phyloP scores from a whole-genome alignment of 1,140 invertebrate species.

The Holotrichia oblita region DNA sequence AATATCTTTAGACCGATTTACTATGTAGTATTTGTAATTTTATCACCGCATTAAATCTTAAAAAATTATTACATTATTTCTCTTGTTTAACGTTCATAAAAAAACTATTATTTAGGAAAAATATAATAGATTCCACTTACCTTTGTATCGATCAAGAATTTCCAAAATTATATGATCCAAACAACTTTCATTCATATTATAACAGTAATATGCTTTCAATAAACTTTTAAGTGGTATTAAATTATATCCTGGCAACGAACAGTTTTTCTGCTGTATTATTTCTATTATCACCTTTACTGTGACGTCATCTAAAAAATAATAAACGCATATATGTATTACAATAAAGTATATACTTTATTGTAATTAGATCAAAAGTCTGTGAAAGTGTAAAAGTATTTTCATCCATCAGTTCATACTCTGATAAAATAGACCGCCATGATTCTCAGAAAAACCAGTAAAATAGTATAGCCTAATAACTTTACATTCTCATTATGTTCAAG shows the following conservation, averaged over 20 bases:
- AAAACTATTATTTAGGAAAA: not conserved
- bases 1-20: no score
- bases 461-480: no score
- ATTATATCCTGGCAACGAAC: conserved; percentile 51
- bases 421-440: no score
- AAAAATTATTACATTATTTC: no score
- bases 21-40: no score
- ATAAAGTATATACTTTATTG: not conserved
- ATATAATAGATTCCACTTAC: conserved; percentile 46
- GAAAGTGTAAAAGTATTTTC: not conserved
- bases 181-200: conserved; percentile 51
- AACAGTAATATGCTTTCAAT: conserved; percentile 52
- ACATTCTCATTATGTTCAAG: no score
- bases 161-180: conserved; percentile 52
- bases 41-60: not conserved
- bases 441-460: no score
- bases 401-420: not conserved
- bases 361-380: not conserved
- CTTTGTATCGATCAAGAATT: conserved; percentile 50
- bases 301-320: conserved; percentile 48
- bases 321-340: no score
- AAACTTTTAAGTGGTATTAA: conserved; percentile 48
- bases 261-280: conserved; percentile 50
- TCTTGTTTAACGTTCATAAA: not conserved
- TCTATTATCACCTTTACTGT: conserved; percentile 53